Percentiles rank a stretch among this genome's conserved stretches.
Evolutionary conservation across 2,888 invertebrate genomes (phyloP).

Genomic region (Nemapogon koenigi): DNA sequence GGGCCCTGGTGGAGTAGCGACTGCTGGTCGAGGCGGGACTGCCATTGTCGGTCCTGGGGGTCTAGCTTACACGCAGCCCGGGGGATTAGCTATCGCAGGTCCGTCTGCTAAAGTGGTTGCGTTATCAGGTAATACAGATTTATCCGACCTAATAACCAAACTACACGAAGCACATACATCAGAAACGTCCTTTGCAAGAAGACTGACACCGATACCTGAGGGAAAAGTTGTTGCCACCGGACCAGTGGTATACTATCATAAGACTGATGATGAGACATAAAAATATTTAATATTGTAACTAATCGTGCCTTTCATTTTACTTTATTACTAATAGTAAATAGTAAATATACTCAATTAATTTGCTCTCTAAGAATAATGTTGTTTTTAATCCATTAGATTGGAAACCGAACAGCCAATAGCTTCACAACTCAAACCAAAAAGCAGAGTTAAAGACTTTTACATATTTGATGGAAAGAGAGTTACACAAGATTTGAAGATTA

Average conservation of each 20-base stretch:
- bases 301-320: no score
- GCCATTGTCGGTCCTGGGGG: conserved; percentile 83
- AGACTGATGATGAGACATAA: background rate
- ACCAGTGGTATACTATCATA: conserved; percentile 73
- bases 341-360: no score
- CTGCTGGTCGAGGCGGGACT: conserved; percentile 79
- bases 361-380: no score
- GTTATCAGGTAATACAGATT: conserved; percentile 66
- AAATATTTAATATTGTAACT: no score
- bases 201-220: conserved; percentile 61
- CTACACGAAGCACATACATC: conserved; percentile 24
- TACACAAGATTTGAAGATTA: no score
- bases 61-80: conserved; percentile 76
- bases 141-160: conserved; percentile 57
- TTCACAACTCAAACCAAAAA: no score
- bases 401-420: no score
- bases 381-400: no score
- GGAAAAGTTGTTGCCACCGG: conserved; percentile 77
- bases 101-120: conserved; percentile 75
- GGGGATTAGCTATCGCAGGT: conserved; percentile 78
- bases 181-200: conserved; percentile 39
- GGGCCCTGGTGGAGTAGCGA: conserved; percentile 82
- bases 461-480: no score
- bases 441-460: no score
- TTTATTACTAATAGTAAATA: no score